Evolutionary conservation across 2,113 vertebrate species (phyloP), one percentile per base, ranked within the genome.

Genomic region (Scomber scombrus): DNA sequence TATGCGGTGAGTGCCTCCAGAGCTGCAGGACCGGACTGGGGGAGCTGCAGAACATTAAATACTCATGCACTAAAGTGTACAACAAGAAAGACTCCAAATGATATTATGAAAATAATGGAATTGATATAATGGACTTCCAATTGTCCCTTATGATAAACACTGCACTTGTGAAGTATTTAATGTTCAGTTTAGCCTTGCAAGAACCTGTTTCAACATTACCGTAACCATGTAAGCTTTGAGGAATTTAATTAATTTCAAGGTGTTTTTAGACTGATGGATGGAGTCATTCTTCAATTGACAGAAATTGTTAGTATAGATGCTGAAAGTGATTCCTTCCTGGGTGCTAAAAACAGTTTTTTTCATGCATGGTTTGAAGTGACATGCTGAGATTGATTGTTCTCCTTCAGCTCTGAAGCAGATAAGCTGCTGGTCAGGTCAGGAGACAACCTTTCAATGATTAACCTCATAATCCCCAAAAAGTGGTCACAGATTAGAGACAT

Each of bases 401-500:
- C 47, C 71, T 56, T 71, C 55, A 26, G 66, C 62, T 76, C 26
- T 62, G 47, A 46, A 43, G 45, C 43, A 52, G 79, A 83, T 78
- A 78, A 78, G 43, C 55, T 78, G 55, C 75, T 50, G 3, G 54
- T 40, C 34, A 40, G 63, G 71, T 82, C 84, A 84, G 61, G 60
- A 78, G 57, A 79, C 77, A 63, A 67, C 66, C 84, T 63, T 81
- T 83, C 52, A 79, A 40, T 70, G 83, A 76, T 86, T 86, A 85
- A 87, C 89, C 86, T 64, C 16, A 23, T 78, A 85, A 90, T 87
- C 81, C 70, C 75, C 55, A 40, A 49, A 26, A 52, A 61, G 58
- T 71, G 70, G 50, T 47, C 26, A 26, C 61, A 75, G 72, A 86
- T 81, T 81, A 66, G 43, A 69, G 65, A 78, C 80, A 46, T 76